A percentile compares a stretch with the other conserved stretches of the same genome.
Evolutionary conservation across 2,797 vertebrate genomes (phyloP).

Genomic region (Bovichtus diacanthus): DNA sequence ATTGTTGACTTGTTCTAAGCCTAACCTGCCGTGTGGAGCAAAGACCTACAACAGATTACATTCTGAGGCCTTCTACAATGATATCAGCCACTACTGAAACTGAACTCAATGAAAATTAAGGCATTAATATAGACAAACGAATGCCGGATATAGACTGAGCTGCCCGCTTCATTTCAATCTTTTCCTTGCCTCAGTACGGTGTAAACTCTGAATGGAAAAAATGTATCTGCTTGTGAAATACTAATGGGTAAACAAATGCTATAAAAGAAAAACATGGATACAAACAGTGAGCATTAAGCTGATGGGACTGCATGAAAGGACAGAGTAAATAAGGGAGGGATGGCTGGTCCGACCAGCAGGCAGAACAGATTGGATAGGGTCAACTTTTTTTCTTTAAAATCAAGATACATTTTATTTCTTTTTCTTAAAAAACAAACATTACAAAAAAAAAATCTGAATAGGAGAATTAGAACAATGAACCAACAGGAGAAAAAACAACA

Average conservation of each 20-base stretch:
- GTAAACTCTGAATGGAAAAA: conserved; percentile 28
- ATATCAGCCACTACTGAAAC: conserved; percentile 47
- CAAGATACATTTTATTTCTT: conserved; percentile 90
- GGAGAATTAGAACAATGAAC: conserved; percentile 84
- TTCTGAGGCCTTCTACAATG: conserved; percentile 61
- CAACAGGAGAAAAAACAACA: conserved; percentile 77
- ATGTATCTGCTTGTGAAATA: conserved; percentile 35
- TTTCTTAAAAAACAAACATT: conserved; percentile 90
- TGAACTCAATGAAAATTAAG: conserved; percentile 70
- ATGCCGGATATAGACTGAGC: conserved; percentile 49
- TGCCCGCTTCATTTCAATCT: conserved; percentile 23
- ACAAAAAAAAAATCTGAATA: conserved; percentile 88
- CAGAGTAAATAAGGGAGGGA: conserved; percentile 5
- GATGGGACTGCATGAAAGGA: conserved; percentile 21
- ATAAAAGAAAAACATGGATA: conserved; percentile 28
- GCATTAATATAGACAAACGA: conserved; percentile 74
- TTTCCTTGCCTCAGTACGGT: conserved; percentile 32
- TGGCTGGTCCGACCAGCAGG: conserved; percentile 49
- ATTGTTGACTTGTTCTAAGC: conserved; percentile 49
- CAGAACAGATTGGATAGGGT: conserved; percentile 79
- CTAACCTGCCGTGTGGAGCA: conserved; percentile 45
- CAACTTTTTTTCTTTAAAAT: conserved; percentile 85
- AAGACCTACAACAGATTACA: conserved; percentile 71
- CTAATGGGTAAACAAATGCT: conserved; percentile 29
- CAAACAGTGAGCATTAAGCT: conserved; percentile 39